Percentiles rank a stretch among this genome's conserved stretches.
Evolutionary conservation across 1,140 invertebrate genomes (phyloP).

Genomic region (Cotesia typhae): DNA sequence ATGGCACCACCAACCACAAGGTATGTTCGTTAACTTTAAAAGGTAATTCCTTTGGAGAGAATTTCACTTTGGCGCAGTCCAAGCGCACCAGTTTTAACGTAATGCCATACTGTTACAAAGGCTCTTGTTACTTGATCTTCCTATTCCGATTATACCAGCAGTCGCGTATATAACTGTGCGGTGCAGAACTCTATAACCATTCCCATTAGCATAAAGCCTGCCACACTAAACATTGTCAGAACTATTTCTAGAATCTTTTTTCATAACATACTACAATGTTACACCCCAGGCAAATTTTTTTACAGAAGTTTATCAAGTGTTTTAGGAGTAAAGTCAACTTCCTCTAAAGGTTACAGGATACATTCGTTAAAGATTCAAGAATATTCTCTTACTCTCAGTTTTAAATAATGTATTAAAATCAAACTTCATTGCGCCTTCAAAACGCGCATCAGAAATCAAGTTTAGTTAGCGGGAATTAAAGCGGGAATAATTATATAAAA

Average conservation of each 20-base stretch:
- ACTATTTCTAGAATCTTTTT: not conserved
- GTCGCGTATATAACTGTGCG: not conserved
- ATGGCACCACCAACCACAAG: not conserved
- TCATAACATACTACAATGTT: not conserved
- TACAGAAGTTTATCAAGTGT: not conserved
- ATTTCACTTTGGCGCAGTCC: conserved; percentile 4
- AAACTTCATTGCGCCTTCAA: no score
- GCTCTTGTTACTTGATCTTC: not conserved
- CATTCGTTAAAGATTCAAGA: no score
- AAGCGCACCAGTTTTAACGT: not conserved
- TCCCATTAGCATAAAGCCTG: not conserved
- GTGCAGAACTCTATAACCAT: conserved; percentile 1
- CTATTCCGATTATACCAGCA: not conserved
- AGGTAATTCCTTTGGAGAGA: not conserved
- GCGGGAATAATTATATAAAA: no score
- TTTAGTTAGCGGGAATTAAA: no score
- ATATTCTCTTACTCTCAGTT: no score
- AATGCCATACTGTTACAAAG: not conserved
- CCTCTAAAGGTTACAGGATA: no score
- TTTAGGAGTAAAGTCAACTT: no score
- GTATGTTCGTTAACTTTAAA: conserved; percentile 1
- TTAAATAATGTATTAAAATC: no score
- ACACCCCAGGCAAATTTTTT: not conserved
- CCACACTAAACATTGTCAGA: not conserved
- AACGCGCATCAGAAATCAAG: no score